A percentile compares a stretch with the other conserved stretches of the same genome.
Conservation (phyloP, 2,888 invertebrate genomes). For the Cryptophagus acutangulus region DNA sequence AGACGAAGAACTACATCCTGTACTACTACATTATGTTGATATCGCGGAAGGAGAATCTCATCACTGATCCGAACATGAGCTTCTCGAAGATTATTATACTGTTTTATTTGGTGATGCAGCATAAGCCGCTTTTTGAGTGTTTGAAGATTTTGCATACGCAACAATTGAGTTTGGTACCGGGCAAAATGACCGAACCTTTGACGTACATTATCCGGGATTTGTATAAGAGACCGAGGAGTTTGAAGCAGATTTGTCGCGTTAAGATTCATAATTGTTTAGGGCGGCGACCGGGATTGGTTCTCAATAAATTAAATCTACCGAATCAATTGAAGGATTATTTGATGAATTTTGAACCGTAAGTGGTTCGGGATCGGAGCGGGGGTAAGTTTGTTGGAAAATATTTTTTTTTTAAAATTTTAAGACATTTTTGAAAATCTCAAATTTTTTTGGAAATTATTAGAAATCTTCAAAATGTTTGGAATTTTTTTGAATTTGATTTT, state of each 20-base stretch:
- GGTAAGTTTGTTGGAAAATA: no score
- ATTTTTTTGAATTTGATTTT: no score
- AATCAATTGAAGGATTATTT: slow-evolving; percentile 64
- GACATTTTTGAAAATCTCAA: no score
- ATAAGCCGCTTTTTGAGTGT: slow-evolving; percentile 63
- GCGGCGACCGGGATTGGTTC: slow-evolving; percentile 59
- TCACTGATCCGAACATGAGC: slow-evolving; percentile 58
- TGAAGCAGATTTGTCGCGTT: slow-evolving; percentile 69
- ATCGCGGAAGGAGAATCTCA: slow-evolving; percentile 60
- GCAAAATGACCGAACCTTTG: slow-evolving; percentile 58
- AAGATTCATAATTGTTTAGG: slow-evolving; percentile 63
- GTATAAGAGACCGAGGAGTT: slow-evolving; percentile 60
- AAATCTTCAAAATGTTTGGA: no score
- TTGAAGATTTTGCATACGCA: slow-evolving; percentile 62
- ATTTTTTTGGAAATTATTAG: no score
- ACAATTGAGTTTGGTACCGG: slow-evolving; percentile 59
- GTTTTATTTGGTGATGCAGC: slow-evolving; percentile 64
- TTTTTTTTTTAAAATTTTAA: no score
- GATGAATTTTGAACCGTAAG: slow-evolving; percentile 58
- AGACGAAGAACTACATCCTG: slow-evolving; percentile 58
- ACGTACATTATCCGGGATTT: slow-evolving; percentile 59
- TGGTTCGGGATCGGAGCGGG: no score
- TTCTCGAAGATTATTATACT: slow-evolving; percentile 63
- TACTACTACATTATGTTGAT: slow-evolving; percentile 68
- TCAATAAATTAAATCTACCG: slow-evolving; percentile 65